Evolutionary conservation across 2,113 vertebrate genomes (phyloP).

Genomic region (Rattus rattus): DNA sequence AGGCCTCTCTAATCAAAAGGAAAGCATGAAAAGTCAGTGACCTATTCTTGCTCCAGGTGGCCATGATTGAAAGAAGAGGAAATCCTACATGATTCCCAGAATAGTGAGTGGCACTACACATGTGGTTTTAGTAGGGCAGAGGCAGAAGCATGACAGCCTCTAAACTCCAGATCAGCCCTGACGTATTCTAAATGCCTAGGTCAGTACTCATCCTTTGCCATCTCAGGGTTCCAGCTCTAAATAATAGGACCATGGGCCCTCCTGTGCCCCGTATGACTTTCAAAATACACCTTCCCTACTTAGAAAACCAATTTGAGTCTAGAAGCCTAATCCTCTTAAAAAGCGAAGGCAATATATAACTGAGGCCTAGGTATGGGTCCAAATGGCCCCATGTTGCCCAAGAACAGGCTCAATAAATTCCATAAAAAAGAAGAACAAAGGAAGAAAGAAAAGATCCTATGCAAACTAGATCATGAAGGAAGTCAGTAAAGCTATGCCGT

Average conservation of each 20-base stretch:
- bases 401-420: neutral
- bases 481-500: neutral
- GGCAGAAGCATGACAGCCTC: neutral
- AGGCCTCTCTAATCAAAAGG: neutral
- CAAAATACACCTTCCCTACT: conserved; percentile 4
- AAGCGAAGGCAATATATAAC: neutral
- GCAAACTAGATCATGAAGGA: neutral
- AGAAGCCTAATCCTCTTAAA: conserved; percentile 20
- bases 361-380: neutral
- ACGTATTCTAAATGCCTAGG: neutral
- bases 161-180: neutral
- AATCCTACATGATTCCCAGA: neutral
- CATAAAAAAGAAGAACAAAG: neutral
- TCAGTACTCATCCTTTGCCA: neutral
- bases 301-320: conserved; percentile 32
- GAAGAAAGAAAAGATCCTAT: neutral
- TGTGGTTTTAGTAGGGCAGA: neutral
- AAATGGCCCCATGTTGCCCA: neutral
- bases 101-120: neutral
- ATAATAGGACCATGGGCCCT: neutral
- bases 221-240: neutral
- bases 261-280: neutral
- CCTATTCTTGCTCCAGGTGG: neutral
- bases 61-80: conserved; percentile 16
- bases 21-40: neutral